These are phyloP conservation scores for Scophthalmus maximus DNA, from an alignment of 2,113 vertebrate genomes.

Conservation along the genomic window DNA sequence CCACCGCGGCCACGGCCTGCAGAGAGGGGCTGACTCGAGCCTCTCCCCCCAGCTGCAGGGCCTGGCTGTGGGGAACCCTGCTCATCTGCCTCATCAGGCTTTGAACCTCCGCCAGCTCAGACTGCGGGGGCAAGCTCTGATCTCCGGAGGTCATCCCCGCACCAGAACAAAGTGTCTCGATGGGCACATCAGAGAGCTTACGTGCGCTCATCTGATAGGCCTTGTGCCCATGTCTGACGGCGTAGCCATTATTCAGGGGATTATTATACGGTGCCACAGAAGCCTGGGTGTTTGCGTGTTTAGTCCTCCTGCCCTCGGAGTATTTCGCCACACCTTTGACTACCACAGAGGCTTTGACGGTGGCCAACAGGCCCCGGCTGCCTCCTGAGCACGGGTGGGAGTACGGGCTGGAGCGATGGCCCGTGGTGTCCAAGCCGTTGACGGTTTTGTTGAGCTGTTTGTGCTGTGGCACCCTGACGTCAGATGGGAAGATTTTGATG, in stretches of 20 bases:
- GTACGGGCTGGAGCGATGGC: slow-evolving; percentile 89
- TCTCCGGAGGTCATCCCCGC: slow-evolving; percentile 83
- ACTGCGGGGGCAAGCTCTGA: slow-evolving; percentile 83
- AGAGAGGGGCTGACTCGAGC: slow-evolving; percentile 88
- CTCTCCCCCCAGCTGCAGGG: slow-evolving; percentile 82
- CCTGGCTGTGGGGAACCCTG: slow-evolving; percentile 83
- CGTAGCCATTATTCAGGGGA: slow-evolving; percentile 82
- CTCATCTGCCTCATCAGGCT: slow-evolving; percentile 94
- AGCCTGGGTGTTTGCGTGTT: slow-evolving; percentile 87
- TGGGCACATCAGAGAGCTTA: slow-evolving; percentile 86
- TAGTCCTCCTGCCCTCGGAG: slow-evolving; percentile 92
- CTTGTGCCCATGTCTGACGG: slow-evolving; percentile 86
- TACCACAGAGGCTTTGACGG: slow-evolving; percentile 85
- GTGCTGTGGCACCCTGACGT: slow-evolving; percentile 96
- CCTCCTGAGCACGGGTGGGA: slow-evolving; percentile 82
- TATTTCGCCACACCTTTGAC: slow-evolving; percentile 89
- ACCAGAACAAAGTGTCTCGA: slow-evolving; percentile 83
- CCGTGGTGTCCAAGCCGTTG: slow-evolving; percentile 94
- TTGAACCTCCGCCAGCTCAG: slow-evolving; percentile 91
- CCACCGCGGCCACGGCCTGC: slow-evolving; percentile 81
- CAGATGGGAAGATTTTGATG: slow-evolving; percentile 98
- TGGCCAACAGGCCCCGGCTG: slow-evolving; percentile 91
- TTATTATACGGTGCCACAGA: slow-evolving; percentile 90
- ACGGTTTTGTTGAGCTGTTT: slow-evolving; percentile 95
- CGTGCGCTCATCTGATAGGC: slow-evolving; percentile 81